Evolutionary conservation across 2,888 invertebrate genomes (phyloP).

Genomic region (Morpho achilles): DNA sequence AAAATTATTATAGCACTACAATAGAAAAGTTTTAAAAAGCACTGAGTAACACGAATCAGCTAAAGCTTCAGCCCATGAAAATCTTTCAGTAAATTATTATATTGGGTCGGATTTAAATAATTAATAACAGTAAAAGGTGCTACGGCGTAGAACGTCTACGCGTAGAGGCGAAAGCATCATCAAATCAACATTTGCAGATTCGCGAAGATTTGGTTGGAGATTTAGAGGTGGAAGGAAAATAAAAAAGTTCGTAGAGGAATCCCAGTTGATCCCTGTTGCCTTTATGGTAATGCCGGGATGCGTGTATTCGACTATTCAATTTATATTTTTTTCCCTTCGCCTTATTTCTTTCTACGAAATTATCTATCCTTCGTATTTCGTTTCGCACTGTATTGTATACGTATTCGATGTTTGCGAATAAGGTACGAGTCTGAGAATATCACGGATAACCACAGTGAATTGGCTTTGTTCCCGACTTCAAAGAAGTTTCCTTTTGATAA

Average conservation of each 20-base stretch:
- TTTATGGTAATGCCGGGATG: conserved; percentile 78
- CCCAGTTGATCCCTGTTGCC: conserved; percentile 77
- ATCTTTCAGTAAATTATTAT: conserved; percentile 4
- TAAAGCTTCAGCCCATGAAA: not conserved
- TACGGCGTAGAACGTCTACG: conserved; percentile 24
- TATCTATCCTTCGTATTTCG: conserved; percentile 78
- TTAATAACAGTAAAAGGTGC: conserved; percentile 10
- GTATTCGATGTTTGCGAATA: conserved; percentile 76
- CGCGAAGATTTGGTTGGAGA: conserved; percentile 76
- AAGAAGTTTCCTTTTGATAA: conserved; percentile 70
- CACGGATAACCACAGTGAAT: conserved; percentile 74
- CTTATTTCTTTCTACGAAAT: conserved; percentile 76
- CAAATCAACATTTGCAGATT: conserved; percentile 81
- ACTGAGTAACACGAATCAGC: conserved; percentile 5
- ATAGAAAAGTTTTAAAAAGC: not conserved
- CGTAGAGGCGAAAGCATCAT: conserved; percentile 46
- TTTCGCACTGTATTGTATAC: conserved; percentile 78
- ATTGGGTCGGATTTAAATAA: conserved; percentile 5
- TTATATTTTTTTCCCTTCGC: conserved; percentile 76
- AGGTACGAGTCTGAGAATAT: conserved; percentile 75
- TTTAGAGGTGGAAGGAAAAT: conserved; percentile 80
- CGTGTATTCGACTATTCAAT: conserved; percentile 79
- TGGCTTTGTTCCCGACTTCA: conserved; percentile 77
- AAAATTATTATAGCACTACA: no score
- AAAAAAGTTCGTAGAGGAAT: conserved; percentile 79